Evolutionary conservation across 2,113 vertebrate species (phyloP).

Genomic region (Actinemys pallida): DNA sequence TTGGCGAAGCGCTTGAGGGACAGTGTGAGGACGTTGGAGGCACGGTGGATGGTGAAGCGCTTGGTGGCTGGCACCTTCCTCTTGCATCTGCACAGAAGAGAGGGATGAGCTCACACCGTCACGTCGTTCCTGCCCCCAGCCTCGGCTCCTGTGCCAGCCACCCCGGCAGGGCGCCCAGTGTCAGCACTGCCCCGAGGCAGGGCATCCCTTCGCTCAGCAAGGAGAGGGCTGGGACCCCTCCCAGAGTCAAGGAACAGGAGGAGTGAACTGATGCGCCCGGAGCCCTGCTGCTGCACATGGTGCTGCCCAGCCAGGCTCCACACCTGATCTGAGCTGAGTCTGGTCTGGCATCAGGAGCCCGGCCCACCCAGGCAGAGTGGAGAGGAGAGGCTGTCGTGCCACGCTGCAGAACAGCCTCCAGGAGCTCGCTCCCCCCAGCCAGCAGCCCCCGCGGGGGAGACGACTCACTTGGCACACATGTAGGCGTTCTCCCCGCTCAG

Average conservation of each 20-base stretch:
- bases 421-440: accelerated
- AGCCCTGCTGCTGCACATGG: accelerated
- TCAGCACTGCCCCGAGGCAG: too few species aligned
- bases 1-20: constrained; percentile 94
- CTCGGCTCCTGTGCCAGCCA: background rate
- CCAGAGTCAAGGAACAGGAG: accelerated
- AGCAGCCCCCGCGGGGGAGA: background rate
- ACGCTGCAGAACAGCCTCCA: background rate
- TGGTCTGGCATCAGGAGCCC: too few species aligned
- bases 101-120: background rate
- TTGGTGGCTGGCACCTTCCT: constrained; percentile 95
- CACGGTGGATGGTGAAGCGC: constrained; percentile 91
- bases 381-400: too few species aligned
- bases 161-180: too few species aligned
- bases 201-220: background rate
- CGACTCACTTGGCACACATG: constrained; percentile 93
- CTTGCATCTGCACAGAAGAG: constrained; percentile 85
- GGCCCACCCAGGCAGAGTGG: too few species aligned
- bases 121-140: background rate
- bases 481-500: constrained; percentile 95
- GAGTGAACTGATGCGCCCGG: background rate
- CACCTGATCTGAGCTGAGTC: accelerated
- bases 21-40: constrained; percentile 92
- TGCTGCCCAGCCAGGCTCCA: accelerated
- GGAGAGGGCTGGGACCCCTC: too few species aligned